Evolutionary conservation across 2,113 vertebrate species (phyloP).

Genomic region (Notothenia rossii): DNA sequence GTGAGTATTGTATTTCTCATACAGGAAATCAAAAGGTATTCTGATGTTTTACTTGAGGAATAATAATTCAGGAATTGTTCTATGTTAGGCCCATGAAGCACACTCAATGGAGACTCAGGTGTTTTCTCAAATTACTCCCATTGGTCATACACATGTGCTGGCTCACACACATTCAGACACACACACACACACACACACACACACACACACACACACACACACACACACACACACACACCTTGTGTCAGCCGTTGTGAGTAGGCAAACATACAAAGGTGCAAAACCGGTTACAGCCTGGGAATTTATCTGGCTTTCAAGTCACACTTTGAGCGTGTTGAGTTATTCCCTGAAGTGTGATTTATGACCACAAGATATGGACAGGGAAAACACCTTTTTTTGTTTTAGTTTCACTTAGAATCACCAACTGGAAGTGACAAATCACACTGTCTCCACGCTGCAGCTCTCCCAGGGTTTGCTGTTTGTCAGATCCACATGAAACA

Average conservation of each 20-base stretch:
- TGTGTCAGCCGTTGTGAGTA: not conserved
- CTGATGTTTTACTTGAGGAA: not conserved
- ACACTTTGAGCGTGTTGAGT: not conserved
- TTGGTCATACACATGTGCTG: conserved; percentile 40
- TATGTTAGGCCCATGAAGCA: conserved; percentile 9
- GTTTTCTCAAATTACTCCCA: conserved; percentile 31
- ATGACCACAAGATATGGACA: not conserved
- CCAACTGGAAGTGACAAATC: not conserved
- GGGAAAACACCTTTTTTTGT: not conserved
- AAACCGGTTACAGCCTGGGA: conserved; percentile 47
- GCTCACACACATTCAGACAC: not conserved
- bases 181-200: not conserved
- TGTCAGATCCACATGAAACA: conserved; percentile 17
- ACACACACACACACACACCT: conserved; percentile 16
- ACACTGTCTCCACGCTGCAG: not conserved
- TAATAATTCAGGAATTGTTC: conserved; percentile 6
- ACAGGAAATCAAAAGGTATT: not conserved
- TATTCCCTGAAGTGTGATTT: not conserved
- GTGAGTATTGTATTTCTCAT: not conserved
- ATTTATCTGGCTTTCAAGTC: not conserved
- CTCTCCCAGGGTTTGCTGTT: conserved; percentile 4
- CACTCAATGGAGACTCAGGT: conserved; percentile 40
- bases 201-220: not conserved
- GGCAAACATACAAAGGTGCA: conserved; percentile 22
- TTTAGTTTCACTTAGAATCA: not conserved